A percentile compares a stretch with the other conserved stretches of the same genome.
phyloP scores from a whole-genome alignment of 2,113 vertebrate species.

The Indri indri region DNA sequence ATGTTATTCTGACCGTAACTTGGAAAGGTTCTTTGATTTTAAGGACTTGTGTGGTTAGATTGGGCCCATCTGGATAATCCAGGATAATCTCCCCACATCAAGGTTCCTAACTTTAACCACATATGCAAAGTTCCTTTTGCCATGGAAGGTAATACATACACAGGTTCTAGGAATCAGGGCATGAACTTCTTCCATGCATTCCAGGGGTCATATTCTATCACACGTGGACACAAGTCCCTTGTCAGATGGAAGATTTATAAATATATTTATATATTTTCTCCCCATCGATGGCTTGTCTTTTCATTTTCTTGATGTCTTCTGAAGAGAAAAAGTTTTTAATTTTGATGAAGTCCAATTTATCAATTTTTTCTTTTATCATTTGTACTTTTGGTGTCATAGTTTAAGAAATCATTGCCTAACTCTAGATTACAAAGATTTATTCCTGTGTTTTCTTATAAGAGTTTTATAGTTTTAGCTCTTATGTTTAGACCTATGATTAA shows the following conservation, averaged over 20 bases:
- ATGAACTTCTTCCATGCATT: not conserved
- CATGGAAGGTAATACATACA: not conserved
- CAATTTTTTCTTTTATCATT: not conserved
- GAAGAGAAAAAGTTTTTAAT: not conserved
- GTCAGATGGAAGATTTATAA: not conserved
- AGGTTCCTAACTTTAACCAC: not conserved
- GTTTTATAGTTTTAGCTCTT: slow-evolving; percentile 3
- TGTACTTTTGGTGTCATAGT: not conserved
- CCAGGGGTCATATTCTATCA: not conserved
- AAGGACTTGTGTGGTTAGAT: not conserved
- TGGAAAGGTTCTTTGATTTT: not conserved
- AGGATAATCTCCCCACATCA: not conserved
- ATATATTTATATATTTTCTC: not conserved
- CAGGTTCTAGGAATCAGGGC: not conserved
- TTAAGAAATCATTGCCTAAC: slow-evolving; percentile 35
- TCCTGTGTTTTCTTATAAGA: not conserved
- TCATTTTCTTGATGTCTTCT: not conserved
- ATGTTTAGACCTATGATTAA: not conserved
- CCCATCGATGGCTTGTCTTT: not conserved
- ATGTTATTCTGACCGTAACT: not conserved
- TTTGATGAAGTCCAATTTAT: not conserved
- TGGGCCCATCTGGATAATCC: not conserved
- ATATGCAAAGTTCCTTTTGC: not conserved
- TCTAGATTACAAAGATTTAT: not conserved
- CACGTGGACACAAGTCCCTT: not conserved